Base-by-base conservation (phyloP, 1,140 invertebrate genomes). In the Lordiphosa collinella region DNA sequence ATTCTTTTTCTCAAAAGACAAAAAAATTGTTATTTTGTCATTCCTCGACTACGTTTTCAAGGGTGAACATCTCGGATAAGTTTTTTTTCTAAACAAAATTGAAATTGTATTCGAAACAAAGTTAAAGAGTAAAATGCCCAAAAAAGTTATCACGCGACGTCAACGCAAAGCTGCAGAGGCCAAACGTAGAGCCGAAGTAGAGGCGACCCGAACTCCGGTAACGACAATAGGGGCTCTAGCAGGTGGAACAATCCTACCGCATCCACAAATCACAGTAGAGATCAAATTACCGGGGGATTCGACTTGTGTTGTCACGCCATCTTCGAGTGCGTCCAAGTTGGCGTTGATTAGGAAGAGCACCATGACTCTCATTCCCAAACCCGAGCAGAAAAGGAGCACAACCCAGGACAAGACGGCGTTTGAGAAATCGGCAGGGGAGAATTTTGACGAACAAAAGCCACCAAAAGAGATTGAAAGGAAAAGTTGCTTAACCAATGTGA, bases 141-240 rank as follows among this genome's bases (percentile, higher is more conserved):
- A 41, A 32, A 80, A 67, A 11, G 76, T 75, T 1, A 52, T 75
- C 1, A 80, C 65, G n/a, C 43, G 76, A 11, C 70, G 75, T 14
- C 75, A 80, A 34, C 61, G 75, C 14, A 80, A 75, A 34, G 70
- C 70, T 0, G 76, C 54, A 0, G 44, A 74, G 18, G 44, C 44
- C 3, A 66, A 40, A n/a, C 57, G 54, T 1, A 18, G 34, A 4
- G 36, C 10, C 0, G 11, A 37, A 5, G 31, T 31, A n/a, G 41
- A 43, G n/a, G 22, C 40, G 8, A 2, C 7, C 6, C 25, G 25
- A 8, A 29, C 2, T 5, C 25, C 7, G 25, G 25, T 8, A 1
- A 8, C 8, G 5, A 8, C 25, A 29, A 2, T 6, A 29, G 7
- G 25, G 8, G 25, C 2, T 2, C 16, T 3, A 8, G 6, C 25